A percentile compares a stretch with the other conserved stretches of the same genome.
Conservation (phyloP, 2,888 invertebrate species). For the Apamea sordens region DNA sequence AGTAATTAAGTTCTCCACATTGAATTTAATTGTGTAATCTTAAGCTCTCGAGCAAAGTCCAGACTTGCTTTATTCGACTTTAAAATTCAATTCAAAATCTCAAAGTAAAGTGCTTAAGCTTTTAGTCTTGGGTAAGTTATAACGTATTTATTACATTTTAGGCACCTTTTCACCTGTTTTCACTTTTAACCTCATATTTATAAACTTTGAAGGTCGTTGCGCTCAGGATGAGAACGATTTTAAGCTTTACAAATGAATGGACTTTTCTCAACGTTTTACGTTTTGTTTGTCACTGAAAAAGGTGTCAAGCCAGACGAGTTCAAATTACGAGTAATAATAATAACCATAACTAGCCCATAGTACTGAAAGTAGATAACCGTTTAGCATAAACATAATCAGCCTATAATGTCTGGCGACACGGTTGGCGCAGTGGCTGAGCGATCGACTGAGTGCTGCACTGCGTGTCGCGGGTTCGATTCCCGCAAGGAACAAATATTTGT, state of each 20-base stretch:
- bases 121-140: constrained; percentile 43
- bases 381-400: no score
- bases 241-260: neutral
- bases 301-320: no score
- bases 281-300: neutral
- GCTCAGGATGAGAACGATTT: neutral
- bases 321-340: no score
- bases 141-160: constrained; percentile 50
- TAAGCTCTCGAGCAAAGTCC: constrained; percentile 28
- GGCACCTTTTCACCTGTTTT: constrained; percentile 45
- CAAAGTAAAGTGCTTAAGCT: constrained; percentile 46
- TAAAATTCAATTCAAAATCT: constrained; percentile 59
- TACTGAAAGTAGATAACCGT: no score
- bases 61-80: constrained; percentile 56
- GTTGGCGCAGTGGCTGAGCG: no score
- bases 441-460: no score
- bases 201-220: neutral
- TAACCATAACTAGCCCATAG: no score
- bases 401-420: no score
- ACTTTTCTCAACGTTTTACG: neutral
- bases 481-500: no score
- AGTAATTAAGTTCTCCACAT: constrained; percentile 41
- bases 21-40: constrained; percentile 47
- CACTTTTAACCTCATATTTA: constrained; percentile 28
- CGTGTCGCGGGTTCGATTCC: no score